phyloP scores from a whole-genome alignment of 2,888 invertebrate species.

The Allolobophora icterica region DNA sequence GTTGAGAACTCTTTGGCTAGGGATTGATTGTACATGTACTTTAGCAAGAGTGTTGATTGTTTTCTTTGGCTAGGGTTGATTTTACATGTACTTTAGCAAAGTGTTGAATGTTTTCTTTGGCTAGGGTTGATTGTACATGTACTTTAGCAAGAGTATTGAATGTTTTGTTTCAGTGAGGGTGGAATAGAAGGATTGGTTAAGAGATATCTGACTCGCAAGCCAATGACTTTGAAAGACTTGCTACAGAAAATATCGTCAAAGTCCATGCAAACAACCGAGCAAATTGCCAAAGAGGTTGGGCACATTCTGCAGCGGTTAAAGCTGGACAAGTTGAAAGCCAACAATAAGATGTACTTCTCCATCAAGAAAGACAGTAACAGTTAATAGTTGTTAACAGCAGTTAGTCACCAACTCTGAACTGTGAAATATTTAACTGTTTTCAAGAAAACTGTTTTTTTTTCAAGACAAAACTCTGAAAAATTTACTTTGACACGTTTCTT shows the following conservation, averaged over 20 bases:
- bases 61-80: too few relatives aligned
- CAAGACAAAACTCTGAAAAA: too few relatives aligned
- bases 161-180: constrained; percentile 50
- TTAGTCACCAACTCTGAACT: constrained; percentile 10
- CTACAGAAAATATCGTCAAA: constrained; percentile 93
- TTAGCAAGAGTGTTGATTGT: background rate
- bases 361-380: constrained; percentile 45
- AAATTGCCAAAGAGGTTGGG: constrained; percentile 90
- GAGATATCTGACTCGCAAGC: constrained; percentile 91
- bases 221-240: constrained; percentile 95
- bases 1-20: too few relatives aligned
- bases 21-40: background rate
- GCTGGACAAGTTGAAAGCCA: constrained; percentile 87
- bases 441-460: too few relatives aligned
- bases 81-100: background rate
- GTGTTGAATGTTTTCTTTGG: background rate
- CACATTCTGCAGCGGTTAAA: constrained; percentile 92
- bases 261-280: constrained; percentile 81
- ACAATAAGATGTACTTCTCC: constrained; percentile 93
- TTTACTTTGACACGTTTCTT: too few relatives aligned
- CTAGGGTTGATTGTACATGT: background rate
- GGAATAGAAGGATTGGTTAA: constrained; percentile 93
- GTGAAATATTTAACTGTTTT: background rate
- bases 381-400: constrained; percentile 19
- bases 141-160: background rate